These are phyloP conservation scores for Orthosia gracilis DNA, from an alignment of 2,888 invertebrate species.

Conservation along the genomic window DNA sequence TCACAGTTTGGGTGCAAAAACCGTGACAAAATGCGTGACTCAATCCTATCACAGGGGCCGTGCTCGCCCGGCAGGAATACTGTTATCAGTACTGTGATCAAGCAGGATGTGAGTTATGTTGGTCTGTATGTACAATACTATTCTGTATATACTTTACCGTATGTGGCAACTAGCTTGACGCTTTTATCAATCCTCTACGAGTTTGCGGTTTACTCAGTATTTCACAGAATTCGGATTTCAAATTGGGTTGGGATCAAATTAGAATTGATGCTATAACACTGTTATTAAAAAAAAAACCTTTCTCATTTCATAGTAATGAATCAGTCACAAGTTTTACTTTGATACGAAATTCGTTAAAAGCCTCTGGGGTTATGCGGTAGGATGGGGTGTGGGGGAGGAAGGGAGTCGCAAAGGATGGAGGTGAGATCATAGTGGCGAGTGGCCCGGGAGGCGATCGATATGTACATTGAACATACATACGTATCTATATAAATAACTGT, in stretches of 20 bases:
- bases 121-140: conserved; percentile 3
- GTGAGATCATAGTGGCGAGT: conserved; percentile 91
- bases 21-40: too few relatives aligned
- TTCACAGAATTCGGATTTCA: neutral
- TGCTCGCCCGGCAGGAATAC: conserved; percentile 6
- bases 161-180: neutral
- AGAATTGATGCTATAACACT: neutral
- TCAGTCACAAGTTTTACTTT: conserved; percentile 69
- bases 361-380: conserved; percentile 84
- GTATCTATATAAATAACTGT: conserved; percentile 89
- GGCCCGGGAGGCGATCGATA: conserved; percentile 91
- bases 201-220: neutral
- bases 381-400: conserved; percentile 75
- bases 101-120: conserved; percentile 24
- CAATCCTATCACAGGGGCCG: too few relatives aligned
- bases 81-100: conserved; percentile 46
- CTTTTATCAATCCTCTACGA: neutral
- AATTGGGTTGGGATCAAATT: neutral
- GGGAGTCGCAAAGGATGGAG: conserved; percentile 89
- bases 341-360: conserved; percentile 81
- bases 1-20: too few relatives aligned
- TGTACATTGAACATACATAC: conserved; percentile 91
- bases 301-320: conserved; percentile 50
- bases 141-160: too few relatives aligned
- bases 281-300: neutral